These are phyloP conservation scores for Cepaea hortensis DNA, from an alignment of 2,888 invertebrate species.

Conservation along the genomic window DNA sequence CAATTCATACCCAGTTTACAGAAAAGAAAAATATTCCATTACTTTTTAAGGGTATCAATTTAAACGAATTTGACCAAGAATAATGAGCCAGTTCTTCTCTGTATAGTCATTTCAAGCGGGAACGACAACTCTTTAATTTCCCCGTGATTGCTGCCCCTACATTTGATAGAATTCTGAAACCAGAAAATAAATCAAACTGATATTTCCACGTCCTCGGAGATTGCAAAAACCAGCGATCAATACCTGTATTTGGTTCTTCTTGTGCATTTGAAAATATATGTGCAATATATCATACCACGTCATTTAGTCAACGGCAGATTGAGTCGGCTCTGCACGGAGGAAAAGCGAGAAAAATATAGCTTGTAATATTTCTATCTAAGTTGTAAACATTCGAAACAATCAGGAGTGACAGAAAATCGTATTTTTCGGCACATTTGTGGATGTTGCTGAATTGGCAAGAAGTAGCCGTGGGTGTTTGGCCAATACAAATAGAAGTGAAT, in stretches of 20 bases:
- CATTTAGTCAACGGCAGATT: not conserved
- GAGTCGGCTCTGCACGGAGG: not conserved
- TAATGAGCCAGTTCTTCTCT: too few relatives aligned
- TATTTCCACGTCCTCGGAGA: not conserved
- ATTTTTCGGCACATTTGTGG: not conserved
- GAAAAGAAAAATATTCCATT: too few relatives aligned
- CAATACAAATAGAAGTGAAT: not conserved
- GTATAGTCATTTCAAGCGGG: too few relatives aligned
- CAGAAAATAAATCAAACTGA: not conserved
- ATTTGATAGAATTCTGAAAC: too few relatives aligned
- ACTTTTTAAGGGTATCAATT: too few relatives aligned
- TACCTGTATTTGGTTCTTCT: not conserved
- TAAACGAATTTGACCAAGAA: too few relatives aligned
- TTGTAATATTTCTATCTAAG: not conserved
- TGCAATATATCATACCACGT: slow-evolving; percentile 4
- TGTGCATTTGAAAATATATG: not conserved
- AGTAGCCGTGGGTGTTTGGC: not conserved
- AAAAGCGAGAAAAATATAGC: not conserved
- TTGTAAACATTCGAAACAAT: not conserved
- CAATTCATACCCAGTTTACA: too few relatives aligned
- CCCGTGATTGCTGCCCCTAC: too few relatives aligned
- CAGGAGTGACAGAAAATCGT: not conserved
- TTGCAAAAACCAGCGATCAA: not conserved
- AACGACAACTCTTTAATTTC: too few relatives aligned
- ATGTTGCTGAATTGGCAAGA: not conserved